Conservation (phyloP, 2,888 invertebrate species). For the Drosophila paucipuncta region DNA sequence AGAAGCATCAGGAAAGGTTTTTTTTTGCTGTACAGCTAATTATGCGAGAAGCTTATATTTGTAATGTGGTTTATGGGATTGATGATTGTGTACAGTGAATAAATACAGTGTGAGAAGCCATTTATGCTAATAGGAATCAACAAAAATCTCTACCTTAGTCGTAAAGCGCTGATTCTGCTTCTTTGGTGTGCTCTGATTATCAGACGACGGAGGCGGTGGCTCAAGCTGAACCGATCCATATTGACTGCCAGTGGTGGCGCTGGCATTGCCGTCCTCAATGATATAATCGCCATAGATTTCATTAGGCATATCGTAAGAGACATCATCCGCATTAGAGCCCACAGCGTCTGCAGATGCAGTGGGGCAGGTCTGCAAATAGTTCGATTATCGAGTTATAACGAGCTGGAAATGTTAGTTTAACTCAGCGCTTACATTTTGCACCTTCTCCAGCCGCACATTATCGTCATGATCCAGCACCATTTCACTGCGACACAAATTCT, state of each 20-base stretch:
- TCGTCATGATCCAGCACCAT: constrained; percentile 66
- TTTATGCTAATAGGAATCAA: constrained; percentile 79
- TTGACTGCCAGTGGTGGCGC: constrained; percentile 41
- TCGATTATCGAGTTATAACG: neutral
- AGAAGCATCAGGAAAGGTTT: constrained; percentile 2
- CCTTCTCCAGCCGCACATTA: constrained; percentile 64
- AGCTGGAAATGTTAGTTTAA: neutral
- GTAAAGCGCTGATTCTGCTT: constrained; percentile 75
- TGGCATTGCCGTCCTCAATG: constrained; percentile 44
- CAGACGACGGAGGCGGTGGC: constrained; percentile 63
- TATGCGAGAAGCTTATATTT: constrained; percentile 54
- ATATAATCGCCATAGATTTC: constrained; percentile 56
- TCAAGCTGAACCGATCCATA: constrained; percentile 68
- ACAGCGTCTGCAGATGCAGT: neutral
- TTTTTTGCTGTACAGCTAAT: constrained; percentile 29
- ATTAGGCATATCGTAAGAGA: constrained; percentile 81
- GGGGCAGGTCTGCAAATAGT: constrained; percentile 34
- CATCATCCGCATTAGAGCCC: constrained; percentile 62
- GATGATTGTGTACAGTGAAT: constrained; percentile 35
- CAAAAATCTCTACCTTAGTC: constrained; percentile 84
- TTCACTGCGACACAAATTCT: constrained; percentile 83
- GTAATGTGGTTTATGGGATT: constrained; percentile 22
- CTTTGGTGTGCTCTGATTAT: constrained; percentile 83
- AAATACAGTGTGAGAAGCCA: constrained; percentile 33
- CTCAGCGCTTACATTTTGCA: constrained; percentile 69